Conservation (phyloP, 2,888 invertebrate species). For the Andrena haemorrhoa region DNA sequence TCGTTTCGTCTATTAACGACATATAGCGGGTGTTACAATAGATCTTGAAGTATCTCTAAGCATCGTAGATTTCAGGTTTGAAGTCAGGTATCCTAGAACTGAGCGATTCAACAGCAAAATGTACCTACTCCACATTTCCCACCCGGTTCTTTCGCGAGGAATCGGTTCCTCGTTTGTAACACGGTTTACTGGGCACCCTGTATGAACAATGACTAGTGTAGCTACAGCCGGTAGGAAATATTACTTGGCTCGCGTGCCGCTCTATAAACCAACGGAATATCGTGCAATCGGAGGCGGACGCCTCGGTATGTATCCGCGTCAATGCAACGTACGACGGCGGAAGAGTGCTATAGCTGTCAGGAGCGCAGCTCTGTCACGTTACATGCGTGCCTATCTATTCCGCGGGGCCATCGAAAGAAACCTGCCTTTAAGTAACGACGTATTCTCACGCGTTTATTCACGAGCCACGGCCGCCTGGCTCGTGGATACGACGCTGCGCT, state of each 20-base stretch:
- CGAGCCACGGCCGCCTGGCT: slow-evolving; percentile 25
- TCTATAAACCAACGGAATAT: slow-evolving; percentile 58
- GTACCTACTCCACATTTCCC: too few species aligned
- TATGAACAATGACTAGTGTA: slow-evolving; percentile 44
- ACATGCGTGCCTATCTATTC: slow-evolving; percentile 32
- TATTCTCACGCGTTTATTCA: slow-evolving; percentile 61
- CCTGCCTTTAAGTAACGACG: slow-evolving; percentile 45
- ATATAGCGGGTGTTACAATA: too few species aligned
- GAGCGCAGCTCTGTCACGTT: slow-evolving; percentile 38
- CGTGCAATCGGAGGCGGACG: slow-evolving; percentile 63
- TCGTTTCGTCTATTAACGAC: too few species aligned
- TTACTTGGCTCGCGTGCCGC: slow-evolving; percentile 31
- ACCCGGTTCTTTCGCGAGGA: background rate
- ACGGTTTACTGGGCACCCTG: background rate
- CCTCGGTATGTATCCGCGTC: slow-evolving; percentile 55
- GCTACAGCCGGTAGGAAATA: slow-evolving; percentile 36
- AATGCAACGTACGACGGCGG: slow-evolving; percentile 57
- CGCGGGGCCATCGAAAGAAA: slow-evolving; percentile 30
- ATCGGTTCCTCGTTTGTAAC: background rate
- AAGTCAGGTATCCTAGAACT: too few species aligned
- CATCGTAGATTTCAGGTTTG: too few species aligned
- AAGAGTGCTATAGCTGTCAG: slow-evolving; percentile 57
- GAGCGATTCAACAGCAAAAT: too few species aligned
- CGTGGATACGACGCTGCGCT: slow-evolving; percentile 31
- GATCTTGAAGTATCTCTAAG: too few species aligned